Evolutionary conservation across 2,888 invertebrate genomes (phyloP), one percentile per base, ranked within the genome.

Genomic region (Cheilosia grossa): DNA sequence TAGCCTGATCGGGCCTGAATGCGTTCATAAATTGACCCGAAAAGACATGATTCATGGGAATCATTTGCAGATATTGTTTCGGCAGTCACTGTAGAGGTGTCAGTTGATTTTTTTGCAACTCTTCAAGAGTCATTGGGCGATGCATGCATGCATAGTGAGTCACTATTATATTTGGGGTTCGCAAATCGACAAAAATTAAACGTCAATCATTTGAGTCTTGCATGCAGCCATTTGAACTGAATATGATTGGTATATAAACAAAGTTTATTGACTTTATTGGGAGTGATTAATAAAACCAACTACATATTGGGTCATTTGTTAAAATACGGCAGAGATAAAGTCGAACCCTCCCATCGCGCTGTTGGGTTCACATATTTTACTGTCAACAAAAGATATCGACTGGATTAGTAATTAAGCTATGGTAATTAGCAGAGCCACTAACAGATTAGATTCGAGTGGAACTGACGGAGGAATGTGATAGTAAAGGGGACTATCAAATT

Each of bases 41-140:
- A 73, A 56, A 61, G 77, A 72, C 85, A 81, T 85, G 85, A 85
- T 81, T 85, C 85, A 85, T 85, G 64, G 67, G 70, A 66, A 72
- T 85, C 81, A 75, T 77, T 81, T 74, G 66, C 72, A 59, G 77
- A 72, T 66, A 66, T 59, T 58, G 49, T 30, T 53, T 64, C 51
- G 51, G 49, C 40, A 54, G 56, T 58, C 70, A 54, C 40, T 44
- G 21, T 24, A 24, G 63, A 69, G 77, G 44, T 61, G 54, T n/a
- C n/a, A n/a, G 27, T 67, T 67, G 61, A 10, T 2, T 21, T 37
- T 40, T n/a, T 63, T 53, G n/a, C 63, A 44, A 63, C 24, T 47
- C 15, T 7, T 3, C 33, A 0, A n/a, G 17, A 49, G 44, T 59
- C 61, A 69, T 53, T 69, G 77, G 24, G 42, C 37, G 64, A 17